phyloP scores from a whole-genome alignment of 2,888 invertebrate species.

The Drosophila limbata region DNA sequence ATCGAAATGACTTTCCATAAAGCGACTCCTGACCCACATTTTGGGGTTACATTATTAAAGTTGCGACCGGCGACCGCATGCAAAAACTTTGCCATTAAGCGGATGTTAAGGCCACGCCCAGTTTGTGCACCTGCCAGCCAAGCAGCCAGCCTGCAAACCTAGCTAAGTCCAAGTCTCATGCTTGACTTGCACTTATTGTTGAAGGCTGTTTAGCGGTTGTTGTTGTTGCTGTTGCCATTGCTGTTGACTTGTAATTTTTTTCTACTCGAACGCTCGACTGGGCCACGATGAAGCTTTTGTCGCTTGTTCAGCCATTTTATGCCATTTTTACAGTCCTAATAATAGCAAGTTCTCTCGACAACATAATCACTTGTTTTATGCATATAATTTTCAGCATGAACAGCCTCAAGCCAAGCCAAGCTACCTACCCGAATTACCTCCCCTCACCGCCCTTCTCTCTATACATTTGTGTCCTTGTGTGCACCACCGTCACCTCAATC shows the following conservation, averaged over 20 bases:
- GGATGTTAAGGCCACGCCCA: constrained; percentile 66
- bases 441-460: not conserved
- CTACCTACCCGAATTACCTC: too few relatives aligned
- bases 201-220: constrained; percentile 55
- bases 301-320: constrained; percentile 52
- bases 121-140: constrained; percentile 49
- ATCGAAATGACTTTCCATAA: constrained; percentile 73
- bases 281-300: constrained; percentile 43
- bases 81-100: constrained; percentile 56
- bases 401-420: constrained; percentile 37
- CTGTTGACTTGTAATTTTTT: constrained; percentile 49
- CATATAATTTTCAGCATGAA: constrained; percentile 81
- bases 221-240: constrained; percentile 26
- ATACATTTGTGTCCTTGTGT: constrained; percentile 2
- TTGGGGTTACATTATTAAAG: constrained; percentile 68
- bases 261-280: constrained; percentile 42
- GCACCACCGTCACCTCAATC: constrained; percentile 5
- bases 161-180: constrained; percentile 49
- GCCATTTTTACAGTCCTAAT: constrained; percentile 65
- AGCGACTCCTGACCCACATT: constrained; percentile 67
- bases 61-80: constrained; percentile 48
- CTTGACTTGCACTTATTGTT: constrained; percentile 65
- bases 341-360: constrained; percentile 68
- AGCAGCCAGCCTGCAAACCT: constrained; percentile 14
- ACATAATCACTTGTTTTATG: constrained; percentile 78